These are phyloP conservation scores for Trachops cirrhosus DNA, from an alignment of 2,797 vertebrate species.

Conservation along the genomic window DNA sequence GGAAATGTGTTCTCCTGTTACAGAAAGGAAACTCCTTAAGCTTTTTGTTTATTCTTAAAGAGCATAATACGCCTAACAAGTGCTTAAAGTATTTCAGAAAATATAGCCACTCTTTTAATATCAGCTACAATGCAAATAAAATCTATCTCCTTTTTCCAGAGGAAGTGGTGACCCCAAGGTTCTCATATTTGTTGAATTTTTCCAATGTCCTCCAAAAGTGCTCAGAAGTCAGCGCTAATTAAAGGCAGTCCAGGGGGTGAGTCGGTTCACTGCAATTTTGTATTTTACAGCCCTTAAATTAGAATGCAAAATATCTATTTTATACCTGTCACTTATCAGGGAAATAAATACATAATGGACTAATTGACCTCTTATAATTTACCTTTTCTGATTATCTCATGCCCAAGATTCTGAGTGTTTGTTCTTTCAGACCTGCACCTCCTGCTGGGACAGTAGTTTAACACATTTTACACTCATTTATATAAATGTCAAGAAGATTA, in stretches of 20 bases:
- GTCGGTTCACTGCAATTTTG: neutral
- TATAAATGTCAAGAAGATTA: slow-evolving; percentile 53
- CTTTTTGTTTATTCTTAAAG: neutral
- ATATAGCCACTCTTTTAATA: neutral
- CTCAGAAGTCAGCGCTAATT: neutral
- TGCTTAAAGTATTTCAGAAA: neutral
- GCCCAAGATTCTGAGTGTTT: neutral
- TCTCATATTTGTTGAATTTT: neutral
- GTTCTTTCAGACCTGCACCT: neutral
- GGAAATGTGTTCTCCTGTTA: neutral
- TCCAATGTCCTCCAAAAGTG: neutral
- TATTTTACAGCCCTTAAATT: neutral
- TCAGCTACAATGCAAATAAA: neutral
- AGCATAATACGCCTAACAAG: neutral
- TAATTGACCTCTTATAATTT: neutral
- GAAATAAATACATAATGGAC: neutral
- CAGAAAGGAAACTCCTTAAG: neutral
- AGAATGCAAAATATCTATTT: neutral
- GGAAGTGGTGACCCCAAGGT: neutral
- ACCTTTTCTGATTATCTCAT: neutral
- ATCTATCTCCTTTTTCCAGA: neutral
- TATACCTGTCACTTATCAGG: neutral
- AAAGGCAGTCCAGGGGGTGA: neutral
- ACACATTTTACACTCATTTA: slow-evolving; percentile 8
- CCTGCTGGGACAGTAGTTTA: slow-evolving; percentile 24